Base-by-base conservation (phyloP, 2,113 vertebrate genomes). In the Cercocebus atys region DNA sequence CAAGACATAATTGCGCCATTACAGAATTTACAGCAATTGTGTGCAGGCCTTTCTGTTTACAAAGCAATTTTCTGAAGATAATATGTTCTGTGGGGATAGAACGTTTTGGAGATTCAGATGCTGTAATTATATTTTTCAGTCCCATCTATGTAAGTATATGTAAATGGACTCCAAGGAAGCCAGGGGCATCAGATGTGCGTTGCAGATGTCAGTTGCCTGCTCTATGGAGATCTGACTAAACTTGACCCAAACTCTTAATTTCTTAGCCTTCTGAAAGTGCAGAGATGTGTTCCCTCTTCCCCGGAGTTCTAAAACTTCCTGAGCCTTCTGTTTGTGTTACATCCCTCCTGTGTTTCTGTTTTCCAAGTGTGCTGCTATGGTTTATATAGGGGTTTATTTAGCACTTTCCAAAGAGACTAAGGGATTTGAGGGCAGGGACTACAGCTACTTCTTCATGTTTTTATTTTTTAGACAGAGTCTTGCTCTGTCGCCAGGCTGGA, bases 171-270 rank as follows among this genome's bases (percentile, higher is more conserved):
- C 43, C 23, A 9, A 20, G 13, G 43, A 22, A 66, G 61, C 3
- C 32, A 1, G 0, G 20, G 5, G 6, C 23, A 1, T n/a, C 10
- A 13, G 30, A 9, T 16, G n/a, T 9, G 38, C 2, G 23, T 43
- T 20, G 55, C 66, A 18, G 55, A 43, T 12, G 35, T n/a, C 43
- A 12, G 4, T 68, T 64, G 10, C 12, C 4, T 25, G 43, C 5
- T 35, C 35, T 30, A 35, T 23, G 20, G 38, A 57, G 68, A 59
- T 55, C 30, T 20, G 22, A 35, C 88, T 47, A n/a, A 50, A 13
- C 18, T 43, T 35, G 47, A 80, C 43, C 17, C 1, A 23, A 17
- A 9, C 3, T 32, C 81, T 38, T 59, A 22, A 38, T 45, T 55
- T 72, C 43, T 55, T 59, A 70, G 20, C 40, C 25, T 64, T 40